Evolutionary conservation across 1,140 invertebrate genomes (phyloP), one percentile per base, ranked within the genome.

Genomic region (Zaprionus ornatus): DNA sequence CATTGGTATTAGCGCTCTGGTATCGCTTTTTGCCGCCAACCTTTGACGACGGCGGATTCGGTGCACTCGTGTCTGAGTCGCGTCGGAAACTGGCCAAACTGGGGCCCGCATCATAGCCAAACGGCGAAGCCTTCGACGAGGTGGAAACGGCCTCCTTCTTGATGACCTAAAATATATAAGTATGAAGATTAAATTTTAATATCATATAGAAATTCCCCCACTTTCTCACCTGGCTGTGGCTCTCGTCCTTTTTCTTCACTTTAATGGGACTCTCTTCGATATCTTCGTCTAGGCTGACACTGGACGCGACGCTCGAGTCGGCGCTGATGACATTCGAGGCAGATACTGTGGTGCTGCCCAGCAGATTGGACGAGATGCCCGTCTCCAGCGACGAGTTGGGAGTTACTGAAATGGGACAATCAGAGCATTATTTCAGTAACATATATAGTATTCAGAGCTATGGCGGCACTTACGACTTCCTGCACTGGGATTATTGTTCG

Each of bases 401-500:
- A 61, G 92, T 93, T 12, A 92, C 92, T 92, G 19, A 32, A 32
- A 10, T 10, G 12, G 42, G 4, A 54, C 2, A 23, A 62, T 55
- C 52, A 48, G 32, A 40, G 25, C 4, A 35, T 27, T 29, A 48
- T 61, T 32, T 45, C 1, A 1, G 9, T 17, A 50, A n/a, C n/a
- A n/a, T n/a, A n/a, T 32, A n/a, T 35, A 23, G 32, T 17, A 9
- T 2, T 9, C 3, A 42, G n/a, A 40, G 1, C 12, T 10, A 37
- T 21, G 9, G 60, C 56, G 3, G 7, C 9, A 77, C 91, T 91
- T 83, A 92, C 92, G 83, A 64, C 84, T 92, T 29, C 93, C 93
- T 5, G 91, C 77, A 52, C 90, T 93, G 42, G 79, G 86, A 87
- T 96, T 96, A 88, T 96, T 96, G 84, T 96, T 96, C 4, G 95